phyloP scores from a whole-genome alignment of 2,797 vertebrate species.

The Telmatherina bonti region DNA sequence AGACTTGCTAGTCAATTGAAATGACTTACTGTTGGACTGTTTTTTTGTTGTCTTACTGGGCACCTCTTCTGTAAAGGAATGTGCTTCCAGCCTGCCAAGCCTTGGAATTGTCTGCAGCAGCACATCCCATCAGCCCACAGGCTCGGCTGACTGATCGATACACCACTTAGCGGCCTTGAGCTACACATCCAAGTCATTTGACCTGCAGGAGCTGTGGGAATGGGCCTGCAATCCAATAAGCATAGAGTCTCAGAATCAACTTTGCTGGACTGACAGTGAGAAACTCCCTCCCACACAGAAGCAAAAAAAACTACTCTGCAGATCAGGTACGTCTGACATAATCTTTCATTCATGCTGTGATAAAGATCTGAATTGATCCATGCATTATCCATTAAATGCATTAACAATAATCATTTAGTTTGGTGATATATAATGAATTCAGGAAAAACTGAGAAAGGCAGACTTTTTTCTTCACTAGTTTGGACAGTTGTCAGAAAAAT shows the following conservation, averaged over 20 bases:
- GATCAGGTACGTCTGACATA: constrained; percentile 10
- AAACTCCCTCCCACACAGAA: constrained; percentile 47
- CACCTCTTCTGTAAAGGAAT: constrained; percentile 55
- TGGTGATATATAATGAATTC: not conserved
- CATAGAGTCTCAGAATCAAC: constrained; percentile 62
- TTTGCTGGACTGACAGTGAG: constrained; percentile 35
- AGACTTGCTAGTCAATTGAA: constrained; percentile 9
- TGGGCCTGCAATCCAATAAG: constrained; percentile 71
- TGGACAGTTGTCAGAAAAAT: not conserved
- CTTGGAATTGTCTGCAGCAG: constrained; percentile 40
- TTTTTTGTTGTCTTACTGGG: constrained; percentile 12
- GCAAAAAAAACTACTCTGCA: constrained; percentile 13
- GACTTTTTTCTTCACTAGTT: too few relatives aligned
- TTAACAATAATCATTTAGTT: not conserved
- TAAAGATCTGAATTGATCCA: constrained; percentile 9
- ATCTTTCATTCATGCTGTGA: constrained; percentile 1
- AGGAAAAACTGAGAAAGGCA: too few relatives aligned
- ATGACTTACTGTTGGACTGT: constrained; percentile 5
- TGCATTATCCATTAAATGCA: not conserved
- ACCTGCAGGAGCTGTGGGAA: constrained; percentile 66
- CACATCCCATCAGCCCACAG: constrained; percentile 58
- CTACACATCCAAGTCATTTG: constrained; percentile 73
- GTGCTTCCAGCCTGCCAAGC: constrained; percentile 29
- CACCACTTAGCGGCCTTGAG: constrained; percentile 69
- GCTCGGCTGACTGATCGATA: constrained; percentile 65